phyloP scores from a whole-genome alignment of 1,140 invertebrate genomes.

The Drosophila azteca region DNA sequence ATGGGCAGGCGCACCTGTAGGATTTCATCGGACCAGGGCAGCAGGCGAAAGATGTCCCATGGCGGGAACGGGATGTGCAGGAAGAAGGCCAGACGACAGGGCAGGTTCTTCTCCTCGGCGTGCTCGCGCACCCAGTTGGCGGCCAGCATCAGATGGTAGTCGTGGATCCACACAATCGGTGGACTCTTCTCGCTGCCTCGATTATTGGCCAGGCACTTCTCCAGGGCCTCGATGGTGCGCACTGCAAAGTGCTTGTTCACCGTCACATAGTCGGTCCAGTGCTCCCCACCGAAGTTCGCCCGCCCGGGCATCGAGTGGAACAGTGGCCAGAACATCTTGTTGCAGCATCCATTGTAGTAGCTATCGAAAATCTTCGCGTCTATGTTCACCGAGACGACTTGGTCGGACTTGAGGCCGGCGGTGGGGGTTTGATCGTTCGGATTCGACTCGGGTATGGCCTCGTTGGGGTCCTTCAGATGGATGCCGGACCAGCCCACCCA shows the following conservation, averaged over 20 bases:
- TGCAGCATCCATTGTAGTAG: constrained; percentile 96
- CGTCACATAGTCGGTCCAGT: constrained; percentile 92
- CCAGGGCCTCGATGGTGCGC: constrained; percentile 90
- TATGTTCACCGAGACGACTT: constrained; percentile 92
- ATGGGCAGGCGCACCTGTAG: constrained; percentile 86
- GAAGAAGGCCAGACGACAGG: constrained; percentile 94
- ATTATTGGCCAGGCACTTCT: constrained; percentile 86
- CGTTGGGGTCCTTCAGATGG: constrained; percentile 88
- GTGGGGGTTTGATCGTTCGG: constrained; percentile 93
- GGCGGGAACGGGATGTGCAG: constrained; percentile 96
- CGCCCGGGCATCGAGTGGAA: constrained; percentile 95
- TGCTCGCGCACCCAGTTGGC: constrained; percentile 94
- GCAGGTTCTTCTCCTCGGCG: constrained; percentile 91
- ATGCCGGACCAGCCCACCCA: constrained; percentile 97
- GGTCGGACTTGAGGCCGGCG: constrained; percentile 91
- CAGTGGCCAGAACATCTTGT: constrained; percentile 95
- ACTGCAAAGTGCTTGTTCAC: constrained; percentile 93
- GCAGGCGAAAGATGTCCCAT: constrained; percentile 95
- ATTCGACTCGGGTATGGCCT: constrained; percentile 93
- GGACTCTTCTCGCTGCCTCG: constrained; percentile 84
- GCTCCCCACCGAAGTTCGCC: constrained; percentile 90
- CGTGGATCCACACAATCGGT: constrained; percentile 95
- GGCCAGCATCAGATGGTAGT: constrained; percentile 95
- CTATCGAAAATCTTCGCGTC: constrained; percentile 90
- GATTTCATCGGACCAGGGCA: constrained; percentile 96